Evolutionary conservation across 1,140 invertebrate genomes (phyloP).

Genomic region (Euglossa dilemma): DNA sequence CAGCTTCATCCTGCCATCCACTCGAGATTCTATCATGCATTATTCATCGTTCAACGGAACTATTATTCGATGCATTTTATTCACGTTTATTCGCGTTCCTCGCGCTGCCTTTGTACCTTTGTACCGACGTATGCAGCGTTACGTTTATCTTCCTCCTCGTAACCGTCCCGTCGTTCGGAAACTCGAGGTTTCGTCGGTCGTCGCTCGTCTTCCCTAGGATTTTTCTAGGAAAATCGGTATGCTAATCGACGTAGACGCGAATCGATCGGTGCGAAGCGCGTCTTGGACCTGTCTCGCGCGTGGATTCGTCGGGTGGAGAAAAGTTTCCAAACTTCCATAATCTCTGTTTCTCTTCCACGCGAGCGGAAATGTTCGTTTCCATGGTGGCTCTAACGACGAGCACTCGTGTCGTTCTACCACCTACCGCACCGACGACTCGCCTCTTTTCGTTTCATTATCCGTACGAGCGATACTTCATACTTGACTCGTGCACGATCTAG

Average conservation of each 20-base stretch:
- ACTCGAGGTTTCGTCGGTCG: neutral
- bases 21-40: conserved; percentile 31
- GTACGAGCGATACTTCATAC: conserved; percentile 55
- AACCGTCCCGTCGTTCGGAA: conserved; percentile 1
- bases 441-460: conserved; percentile 58
- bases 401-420: neutral
- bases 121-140: neutral
- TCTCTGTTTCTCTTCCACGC: no score
- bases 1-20: conserved; percentile 7
- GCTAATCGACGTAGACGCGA: no score
- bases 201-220: no score
- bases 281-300: no score
- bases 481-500: conserved; percentile 48
- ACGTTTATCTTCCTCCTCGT: conserved; percentile 17
- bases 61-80: conserved; percentile 59
- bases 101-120: neutral
- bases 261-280: no score
- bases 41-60: conserved; percentile 51
- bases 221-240: no score
- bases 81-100: conserved; percentile 31
- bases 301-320: no score
- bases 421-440: neutral
- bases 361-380: neutral
- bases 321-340: neutral
- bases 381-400: neutral